A percentile compares a stretch with the other conserved stretches of the same genome.
Evolutionary conservation across 2,888 invertebrate species (phyloP).

Genomic region (Apamea crenata): DNA sequence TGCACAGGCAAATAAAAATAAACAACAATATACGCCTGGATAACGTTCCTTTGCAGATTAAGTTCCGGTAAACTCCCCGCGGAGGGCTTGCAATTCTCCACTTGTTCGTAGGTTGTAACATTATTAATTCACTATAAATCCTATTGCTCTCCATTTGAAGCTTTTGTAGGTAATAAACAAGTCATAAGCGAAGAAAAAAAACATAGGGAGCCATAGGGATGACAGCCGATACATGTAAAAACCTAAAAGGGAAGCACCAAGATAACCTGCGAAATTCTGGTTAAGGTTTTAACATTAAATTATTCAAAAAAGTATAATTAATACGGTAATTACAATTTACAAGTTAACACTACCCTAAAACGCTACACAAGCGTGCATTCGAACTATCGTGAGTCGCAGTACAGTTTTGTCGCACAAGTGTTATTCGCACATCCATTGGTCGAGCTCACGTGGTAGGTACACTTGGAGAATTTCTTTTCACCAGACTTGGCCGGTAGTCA

Average conservation of each 20-base stretch:
- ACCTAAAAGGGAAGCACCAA: not conserved
- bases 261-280: not conserved
- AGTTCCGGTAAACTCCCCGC: conserved; percentile 43
- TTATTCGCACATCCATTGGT: too few species aligned
- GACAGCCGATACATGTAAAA: not conserved
- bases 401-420: too few species aligned
- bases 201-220: not conserved
- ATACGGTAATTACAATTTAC: too few species aligned
- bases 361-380: too few species aligned
- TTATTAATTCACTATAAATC: conserved; percentile 50
- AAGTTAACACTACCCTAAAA: too few species aligned
- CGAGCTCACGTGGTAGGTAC: too few species aligned
- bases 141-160: conserved; percentile 26
- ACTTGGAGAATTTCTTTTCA: not conserved
- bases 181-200: conserved; percentile 1
- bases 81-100: conserved; percentile 38
- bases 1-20: conserved; percentile 17
- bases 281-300: too few species aligned
- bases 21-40: conserved; percentile 19
- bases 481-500: not conserved
- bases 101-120: conserved; percentile 18
- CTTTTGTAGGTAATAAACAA: conserved; percentile 21
- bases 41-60: conserved; percentile 27
- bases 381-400: too few species aligned
- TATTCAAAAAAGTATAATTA: too few species aligned